Percentiles rank a stretch among this genome's conserved stretches.
These are phyloP conservation scores for Aleiodes leptofemur DNA, from an alignment of 2,888 invertebrate species.

Conservation along the genomic window DNA sequence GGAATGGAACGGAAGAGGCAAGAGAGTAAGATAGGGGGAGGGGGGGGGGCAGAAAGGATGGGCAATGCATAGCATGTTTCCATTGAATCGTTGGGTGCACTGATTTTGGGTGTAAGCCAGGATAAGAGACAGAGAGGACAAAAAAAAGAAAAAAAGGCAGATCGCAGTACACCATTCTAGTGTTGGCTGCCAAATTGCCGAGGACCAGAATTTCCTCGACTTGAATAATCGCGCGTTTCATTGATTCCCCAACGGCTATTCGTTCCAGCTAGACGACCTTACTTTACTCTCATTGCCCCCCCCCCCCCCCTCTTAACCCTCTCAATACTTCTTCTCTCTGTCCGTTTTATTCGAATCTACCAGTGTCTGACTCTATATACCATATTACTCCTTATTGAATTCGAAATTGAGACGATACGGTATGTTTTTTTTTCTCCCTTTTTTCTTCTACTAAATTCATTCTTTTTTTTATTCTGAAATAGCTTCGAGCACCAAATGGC, in stretches of 20 bases:
- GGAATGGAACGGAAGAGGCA: background rate
- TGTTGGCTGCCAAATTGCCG: slow-evolving; percentile 64
- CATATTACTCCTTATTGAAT: slow-evolving; percentile 33
- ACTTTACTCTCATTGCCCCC: slow-evolving; percentile 26
- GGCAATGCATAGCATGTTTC: slow-evolving; percentile 13
- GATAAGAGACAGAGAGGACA: slow-evolving; percentile 6
- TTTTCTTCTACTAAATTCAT: background rate
- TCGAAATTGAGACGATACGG: slow-evolving; percentile 28
- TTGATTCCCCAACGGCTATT: slow-evolving; percentile 58
- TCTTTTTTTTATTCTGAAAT: background rate
- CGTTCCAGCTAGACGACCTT: slow-evolving; percentile 41
- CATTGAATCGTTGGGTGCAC: slow-evolving; percentile 32
- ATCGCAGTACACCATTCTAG: slow-evolving; percentile 47
- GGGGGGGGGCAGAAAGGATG: background rate
- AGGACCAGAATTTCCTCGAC: slow-evolving; percentile 57
- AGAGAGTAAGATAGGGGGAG: background rate
- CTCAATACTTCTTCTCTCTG: background rate
- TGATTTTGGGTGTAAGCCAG: slow-evolving; percentile 62
- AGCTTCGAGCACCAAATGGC: slow-evolving; percentile 18
- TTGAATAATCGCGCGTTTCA: slow-evolving; percentile 62
- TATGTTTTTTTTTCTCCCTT: background rate
- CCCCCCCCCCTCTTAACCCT: background rate
- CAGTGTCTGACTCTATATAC: slow-evolving; percentile 29
- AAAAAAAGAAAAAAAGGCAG: background rate
- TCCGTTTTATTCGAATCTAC: slow-evolving; percentile 2